These are phyloP conservation scores for Eupithecia vulgata DNA, from an alignment of 2,888 invertebrate species.

Conservation along the genomic window DNA sequence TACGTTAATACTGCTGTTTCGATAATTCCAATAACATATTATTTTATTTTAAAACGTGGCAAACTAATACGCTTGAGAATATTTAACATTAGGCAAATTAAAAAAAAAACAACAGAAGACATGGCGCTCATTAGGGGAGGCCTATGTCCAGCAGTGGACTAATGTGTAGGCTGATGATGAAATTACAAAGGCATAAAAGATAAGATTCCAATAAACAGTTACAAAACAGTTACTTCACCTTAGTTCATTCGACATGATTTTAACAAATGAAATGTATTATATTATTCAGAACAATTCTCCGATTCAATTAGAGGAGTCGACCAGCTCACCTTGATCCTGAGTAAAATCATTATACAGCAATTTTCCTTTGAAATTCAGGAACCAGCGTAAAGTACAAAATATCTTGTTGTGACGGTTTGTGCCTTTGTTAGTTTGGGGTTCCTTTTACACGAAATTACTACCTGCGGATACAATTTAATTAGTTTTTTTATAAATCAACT, in stretches of 20 bases:
- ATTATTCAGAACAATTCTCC: constrained; percentile 40
- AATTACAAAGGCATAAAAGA: neutral
- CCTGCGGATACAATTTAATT: constrained; percentile 1
- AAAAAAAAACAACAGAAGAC: too few species aligned
- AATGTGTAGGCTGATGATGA: too few species aligned
- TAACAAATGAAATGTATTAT: constrained; percentile 36
- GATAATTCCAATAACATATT: too few species aligned
- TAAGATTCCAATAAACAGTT: neutral
- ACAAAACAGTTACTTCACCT: neutral
- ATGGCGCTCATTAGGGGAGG: too few species aligned
- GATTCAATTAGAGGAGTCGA: constrained; percentile 36
- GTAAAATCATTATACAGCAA: constrained; percentile 24
- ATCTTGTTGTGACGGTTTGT: constrained; percentile 12
- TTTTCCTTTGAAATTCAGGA: constrained; percentile 29
- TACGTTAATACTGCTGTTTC: too few species aligned
- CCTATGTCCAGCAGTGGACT: too few species aligned
- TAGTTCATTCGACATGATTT: constrained; percentile 25
- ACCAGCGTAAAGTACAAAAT: constrained; percentile 15
- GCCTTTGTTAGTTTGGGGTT: constrained; percentile 10
- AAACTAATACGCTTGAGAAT: neutral
- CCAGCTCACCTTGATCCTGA: constrained; percentile 27
- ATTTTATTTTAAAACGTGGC: neutral
- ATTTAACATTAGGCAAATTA: neutral
- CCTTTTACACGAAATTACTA: constrained; percentile 10
- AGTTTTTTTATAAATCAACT: neutral